Conservation (phyloP, 2,888 invertebrate species). For the Tenthredo notha region DNA sequence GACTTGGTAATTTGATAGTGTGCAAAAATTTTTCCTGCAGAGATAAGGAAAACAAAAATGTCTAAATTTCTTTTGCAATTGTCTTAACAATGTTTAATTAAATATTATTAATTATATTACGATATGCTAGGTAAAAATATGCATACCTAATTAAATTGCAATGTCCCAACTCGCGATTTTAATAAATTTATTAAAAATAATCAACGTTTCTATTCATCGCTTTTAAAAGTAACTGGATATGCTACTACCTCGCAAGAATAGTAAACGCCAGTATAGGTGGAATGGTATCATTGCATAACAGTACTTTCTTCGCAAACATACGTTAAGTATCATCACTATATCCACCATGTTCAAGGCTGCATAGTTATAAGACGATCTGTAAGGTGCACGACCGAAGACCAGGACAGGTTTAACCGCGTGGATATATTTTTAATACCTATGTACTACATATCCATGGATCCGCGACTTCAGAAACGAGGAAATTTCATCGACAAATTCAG, state of each 20-base stretch:
- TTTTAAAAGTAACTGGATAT: background rate
- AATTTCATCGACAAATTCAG: background rate
- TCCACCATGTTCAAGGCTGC: background rate
- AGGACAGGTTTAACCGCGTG: background rate
- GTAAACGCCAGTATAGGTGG: background rate
- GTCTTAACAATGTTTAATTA: background rate
- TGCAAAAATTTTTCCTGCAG: background rate
- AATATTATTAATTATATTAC: background rate
- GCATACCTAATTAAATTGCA: background rate
- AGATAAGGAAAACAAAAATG: background rate
- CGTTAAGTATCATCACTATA: background rate
- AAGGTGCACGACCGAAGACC: background rate
- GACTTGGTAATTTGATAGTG: background rate
- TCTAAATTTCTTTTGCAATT: background rate
- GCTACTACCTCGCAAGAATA: background rate
- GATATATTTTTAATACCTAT: background rate
- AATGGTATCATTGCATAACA: conserved; percentile 5
- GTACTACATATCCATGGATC: background rate
- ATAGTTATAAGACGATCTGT: background rate
- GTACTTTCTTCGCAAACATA: conserved; percentile 5
- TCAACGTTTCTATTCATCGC: background rate
- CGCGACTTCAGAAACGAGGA: background rate
- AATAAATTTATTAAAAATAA: background rate
- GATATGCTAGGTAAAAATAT: background rate
- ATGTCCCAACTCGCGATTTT: background rate